Conservation (phyloP, 2,797 vertebrate species). For the Ptychobarbus kaznakovi region DNA sequence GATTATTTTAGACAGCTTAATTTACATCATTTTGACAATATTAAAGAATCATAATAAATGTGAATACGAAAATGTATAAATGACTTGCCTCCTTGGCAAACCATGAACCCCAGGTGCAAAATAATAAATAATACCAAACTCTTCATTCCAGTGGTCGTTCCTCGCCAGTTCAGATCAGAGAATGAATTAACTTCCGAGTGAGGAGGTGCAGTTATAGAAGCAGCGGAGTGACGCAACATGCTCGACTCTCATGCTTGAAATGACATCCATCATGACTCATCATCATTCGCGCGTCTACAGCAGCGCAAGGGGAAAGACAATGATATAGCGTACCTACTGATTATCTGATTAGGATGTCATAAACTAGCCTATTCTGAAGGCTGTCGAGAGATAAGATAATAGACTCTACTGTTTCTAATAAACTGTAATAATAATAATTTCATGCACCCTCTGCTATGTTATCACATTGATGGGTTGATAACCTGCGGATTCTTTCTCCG, state of each 20-base stretch:
- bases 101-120: conserved; percentile 66
- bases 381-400: background rate
- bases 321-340: background rate
- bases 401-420: background rate
- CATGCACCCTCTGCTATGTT: background rate
- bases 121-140: conserved; percentile 61
- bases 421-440: background rate
- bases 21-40: background rate
- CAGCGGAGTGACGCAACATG: conserved; percentile 29
- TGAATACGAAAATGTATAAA: background rate
- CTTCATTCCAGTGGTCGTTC: conserved; percentile 70
- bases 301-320: background rate
- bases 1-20: background rate
- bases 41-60: background rate
- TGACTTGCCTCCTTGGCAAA: conserved; percentile 73
- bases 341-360: background rate
- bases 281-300: background rate
- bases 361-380: background rate
- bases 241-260: background rate
- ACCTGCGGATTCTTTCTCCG: background rate
- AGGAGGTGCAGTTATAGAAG: conserved; percentile 41
- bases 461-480: background rate
- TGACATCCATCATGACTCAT: background rate
- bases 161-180: conserved; percentile 12
- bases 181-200: conserved; percentile 32